Evolutionary conservation across 2,113 vertebrate genomes (phyloP), one percentile per base, ranked within the genome.

Genomic region (Neopipo cinnamomea): DNA sequence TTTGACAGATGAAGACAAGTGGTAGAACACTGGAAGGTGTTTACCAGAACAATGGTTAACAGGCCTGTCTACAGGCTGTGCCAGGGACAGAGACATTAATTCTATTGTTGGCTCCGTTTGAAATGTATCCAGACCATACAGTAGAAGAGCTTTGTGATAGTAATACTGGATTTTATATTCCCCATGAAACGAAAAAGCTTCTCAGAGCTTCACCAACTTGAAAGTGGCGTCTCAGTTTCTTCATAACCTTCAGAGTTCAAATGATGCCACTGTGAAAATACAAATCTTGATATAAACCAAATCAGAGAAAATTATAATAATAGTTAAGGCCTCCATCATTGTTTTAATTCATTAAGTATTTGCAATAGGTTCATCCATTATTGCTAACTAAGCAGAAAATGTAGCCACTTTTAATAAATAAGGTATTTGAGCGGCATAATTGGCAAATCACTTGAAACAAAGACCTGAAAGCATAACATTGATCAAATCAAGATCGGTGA

Each of bases 311-410:
- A 33, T 44, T 0, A 33, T 67, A 67, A n/a, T 71, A 91, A 11
- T 41, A 89, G 25, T 95, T 90, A 89, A 89, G 61, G 35, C 44
- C 39, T 79, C 37, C 30, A 7, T 59, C 14, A 67, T 85, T 93
- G 49, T 89, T 93, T 70, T 84, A 73, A 79, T 81, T 79, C 8
- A 46, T 62, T 84, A 83, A 67, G 20, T 87, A 79, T 85, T 94
- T 4, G 4, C 82, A 75, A 63, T 71, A 91, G 28, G 37, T 67
- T 90, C 62, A 84, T 67, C 52, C 16, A 46, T 72, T 74, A 21
- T 80, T 85, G 35, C 61, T 89, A 91, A 89, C 59, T 62, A 95
- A 95, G 83, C 72, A 96, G 89, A 93, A 95, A 79, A 91, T 86
- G 39, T 59, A 70, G 58, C 35, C 63, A 49, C 30, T 88, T 94